Evolutionary conservation across 2,888 invertebrate genomes (phyloP), one percentile per base, ranked within the genome.

Genomic region (Galeruca laticollis): DNA sequence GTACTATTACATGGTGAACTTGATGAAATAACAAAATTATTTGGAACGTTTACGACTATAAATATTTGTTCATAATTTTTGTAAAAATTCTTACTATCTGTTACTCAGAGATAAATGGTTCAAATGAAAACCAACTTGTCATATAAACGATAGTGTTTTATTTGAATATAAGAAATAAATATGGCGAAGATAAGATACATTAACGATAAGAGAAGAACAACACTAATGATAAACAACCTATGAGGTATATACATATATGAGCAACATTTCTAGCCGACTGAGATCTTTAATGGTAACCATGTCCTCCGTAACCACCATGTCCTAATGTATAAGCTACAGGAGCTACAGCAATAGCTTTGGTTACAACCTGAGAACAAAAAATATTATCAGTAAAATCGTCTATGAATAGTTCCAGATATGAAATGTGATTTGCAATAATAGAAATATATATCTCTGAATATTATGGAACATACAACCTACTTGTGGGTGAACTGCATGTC

Each of bases 321-420:
- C 72, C 73, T 13, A 61, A 35, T 31, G 68, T 43, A 49, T 64
- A n/a, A 33, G 75, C 73, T 60, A 75, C 43, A 3, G 75, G 75
- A 21, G 72, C 75, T 18, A 69, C 69, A 6, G 72, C 75, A 13
- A 74, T 52, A 57, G 73, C 68, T 62, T 69, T 72, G 68, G 71
- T 68, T 0, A 87, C 87, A 0, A 85, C 77, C 2, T 89, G 88
- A 18, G 35, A 57, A 47, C 18, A 47, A 47, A 18, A 43, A 26
- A 26, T 26, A 26, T 26, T 26, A 26, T 26, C 26, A 26, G 3
- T 26, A 26, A 5, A 26, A 26, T 3, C 26, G 6, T 26, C n/a
- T n/a, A n/a, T n/a, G n/a, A n/a, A n/a, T n/a, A n/a, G n/a, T n/a
- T n/a, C n/a, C n/a, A n/a, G n/a, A n/a, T n/a, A n/a, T n/a, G n/a